A percentile compares a stretch with the other conserved stretches of the same genome.
phyloP scores from a whole-genome alignment of 2,797 vertebrate genomes.

The Eulemur coronatus region DNA sequence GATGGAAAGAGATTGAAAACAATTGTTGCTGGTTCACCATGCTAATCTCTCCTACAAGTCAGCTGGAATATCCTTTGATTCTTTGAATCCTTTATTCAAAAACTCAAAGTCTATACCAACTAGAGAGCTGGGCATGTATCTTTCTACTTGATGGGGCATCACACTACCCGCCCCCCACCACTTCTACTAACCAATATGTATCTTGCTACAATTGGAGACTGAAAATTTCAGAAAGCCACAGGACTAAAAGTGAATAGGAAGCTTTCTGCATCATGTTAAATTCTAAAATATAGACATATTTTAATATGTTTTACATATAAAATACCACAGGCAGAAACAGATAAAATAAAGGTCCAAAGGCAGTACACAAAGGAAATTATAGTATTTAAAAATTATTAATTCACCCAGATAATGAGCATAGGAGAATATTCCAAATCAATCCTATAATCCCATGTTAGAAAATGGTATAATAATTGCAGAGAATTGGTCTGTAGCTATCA shows the following conservation, averaged over 20 bases:
- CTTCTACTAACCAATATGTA: neutral
- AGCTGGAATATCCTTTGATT: neutral
- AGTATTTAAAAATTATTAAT: neutral
- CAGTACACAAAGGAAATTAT: neutral
- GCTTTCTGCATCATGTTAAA: neutral
- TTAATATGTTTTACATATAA: neutral
- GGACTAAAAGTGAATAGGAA: neutral
- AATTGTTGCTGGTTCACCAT: neutral
- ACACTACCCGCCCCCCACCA: neutral
- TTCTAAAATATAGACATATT: neutral
- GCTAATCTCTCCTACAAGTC: neutral
- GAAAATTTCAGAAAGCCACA: constrained; percentile 11
- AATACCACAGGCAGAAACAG: neutral
- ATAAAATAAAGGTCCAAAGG: neutral
- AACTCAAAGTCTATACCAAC: neutral
- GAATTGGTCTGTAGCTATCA: neutral
- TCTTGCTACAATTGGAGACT: neutral
- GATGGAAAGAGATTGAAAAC: neutral
- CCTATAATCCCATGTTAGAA: neutral
- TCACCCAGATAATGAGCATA: neutral
- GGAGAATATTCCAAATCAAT: neutral
- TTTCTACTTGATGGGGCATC: neutral
- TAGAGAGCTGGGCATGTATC: neutral
- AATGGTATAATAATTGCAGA: neutral
- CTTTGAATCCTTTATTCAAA: neutral